Conservation (phyloP, 2,888 invertebrate genomes). For the Drosophila mimica region DNA sequence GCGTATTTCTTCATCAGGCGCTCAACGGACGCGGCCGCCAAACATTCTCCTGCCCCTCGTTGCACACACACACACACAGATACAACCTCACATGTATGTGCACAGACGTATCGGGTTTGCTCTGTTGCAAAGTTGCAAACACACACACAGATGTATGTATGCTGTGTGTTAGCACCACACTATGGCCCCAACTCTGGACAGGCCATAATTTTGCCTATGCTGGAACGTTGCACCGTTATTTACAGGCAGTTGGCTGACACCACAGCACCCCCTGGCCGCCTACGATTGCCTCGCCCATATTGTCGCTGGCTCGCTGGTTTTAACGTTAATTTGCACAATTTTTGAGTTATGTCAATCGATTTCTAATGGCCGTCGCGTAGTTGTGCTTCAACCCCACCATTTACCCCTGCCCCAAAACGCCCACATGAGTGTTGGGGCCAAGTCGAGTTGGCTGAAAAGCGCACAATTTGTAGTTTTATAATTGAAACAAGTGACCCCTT, state of each 20-base stretch:
- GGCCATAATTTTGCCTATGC: conserved; percentile 60
- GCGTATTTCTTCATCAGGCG: conserved; percentile 70
- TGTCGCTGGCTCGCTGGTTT: conserved; percentile 74
- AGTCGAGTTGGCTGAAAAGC: conserved; percentile 31
- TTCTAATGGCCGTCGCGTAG: conserved; percentile 74
- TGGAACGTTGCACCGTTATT: conserved; percentile 56
- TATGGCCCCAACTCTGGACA: conserved; percentile 12
- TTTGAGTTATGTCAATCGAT: conserved; percentile 82
- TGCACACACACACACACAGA: conserved; percentile 3
- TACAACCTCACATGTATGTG: not conserved
- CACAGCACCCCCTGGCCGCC: not conserved
- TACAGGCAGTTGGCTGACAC: conserved; percentile 49
- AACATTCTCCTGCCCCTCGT: conserved; percentile 50
- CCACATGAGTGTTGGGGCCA: not conserved
- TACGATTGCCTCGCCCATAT: conserved; percentile 53
- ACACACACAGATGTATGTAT: conserved; percentile 31
- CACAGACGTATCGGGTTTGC: not conserved
- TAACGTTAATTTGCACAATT: conserved; percentile 81
- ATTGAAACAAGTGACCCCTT: conserved; percentile 64
- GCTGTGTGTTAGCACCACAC: conserved; percentile 12
- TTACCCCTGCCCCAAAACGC: not conserved
- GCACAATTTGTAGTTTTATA: conserved; percentile 73
- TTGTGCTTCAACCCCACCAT: conserved; percentile 10
- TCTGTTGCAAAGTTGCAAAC: conserved; percentile 20
- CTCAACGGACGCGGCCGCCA: conserved; percentile 60